Percentiles rank a stretch among this genome's conserved stretches.
Conservation (phyloP, 1,140 invertebrate species). For the Helicoverpa zea region DNA sequence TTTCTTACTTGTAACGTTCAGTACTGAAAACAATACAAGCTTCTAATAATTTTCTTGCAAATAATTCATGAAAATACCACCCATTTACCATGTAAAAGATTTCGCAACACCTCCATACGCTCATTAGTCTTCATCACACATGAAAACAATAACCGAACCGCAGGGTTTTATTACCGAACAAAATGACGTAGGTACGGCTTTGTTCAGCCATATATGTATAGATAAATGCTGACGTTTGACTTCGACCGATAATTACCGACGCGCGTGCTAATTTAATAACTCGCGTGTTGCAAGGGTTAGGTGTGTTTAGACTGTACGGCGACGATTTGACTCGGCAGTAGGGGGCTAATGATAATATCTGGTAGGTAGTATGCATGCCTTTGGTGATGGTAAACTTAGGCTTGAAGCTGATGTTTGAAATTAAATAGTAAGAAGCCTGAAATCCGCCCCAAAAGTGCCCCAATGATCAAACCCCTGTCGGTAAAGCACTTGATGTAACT, state of each 20-base stretch:
- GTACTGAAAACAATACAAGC: not conserved
- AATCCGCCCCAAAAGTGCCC: no score
- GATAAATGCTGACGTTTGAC: slow-evolving; percentile 71
- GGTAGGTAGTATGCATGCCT: not conserved
- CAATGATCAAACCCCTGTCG: no score
- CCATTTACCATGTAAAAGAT: no score
- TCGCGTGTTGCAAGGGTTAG: slow-evolving; percentile 57
- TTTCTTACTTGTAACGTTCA: not conserved
- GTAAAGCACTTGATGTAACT: no score
- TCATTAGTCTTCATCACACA: slow-evolving; percentile 28
- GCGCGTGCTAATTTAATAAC: slow-evolving; percentile 84
- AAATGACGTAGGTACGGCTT: slow-evolving; percentile 10
- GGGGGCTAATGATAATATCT: not conserved
- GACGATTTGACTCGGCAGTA: not conserved
- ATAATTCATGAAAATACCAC: not conserved
- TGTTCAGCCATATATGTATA: slow-evolving; percentile 52
- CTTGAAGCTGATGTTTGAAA: no score
- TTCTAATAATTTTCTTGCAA: no score
- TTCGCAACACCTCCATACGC: slow-evolving; percentile 2
- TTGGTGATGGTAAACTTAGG: no score
- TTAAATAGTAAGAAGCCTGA: no score
- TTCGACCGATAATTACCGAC: slow-evolving; percentile 79
- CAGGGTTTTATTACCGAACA: slow-evolving; percentile 30
- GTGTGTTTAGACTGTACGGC: slow-evolving; percentile 40
- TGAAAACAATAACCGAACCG: slow-evolving; percentile 33